Percentiles rank a stretch among this genome's conserved stretches.
Evolutionary conservation across 2,113 vertebrate species (phyloP).

Genomic region (Lasiurus borealis): DNA sequence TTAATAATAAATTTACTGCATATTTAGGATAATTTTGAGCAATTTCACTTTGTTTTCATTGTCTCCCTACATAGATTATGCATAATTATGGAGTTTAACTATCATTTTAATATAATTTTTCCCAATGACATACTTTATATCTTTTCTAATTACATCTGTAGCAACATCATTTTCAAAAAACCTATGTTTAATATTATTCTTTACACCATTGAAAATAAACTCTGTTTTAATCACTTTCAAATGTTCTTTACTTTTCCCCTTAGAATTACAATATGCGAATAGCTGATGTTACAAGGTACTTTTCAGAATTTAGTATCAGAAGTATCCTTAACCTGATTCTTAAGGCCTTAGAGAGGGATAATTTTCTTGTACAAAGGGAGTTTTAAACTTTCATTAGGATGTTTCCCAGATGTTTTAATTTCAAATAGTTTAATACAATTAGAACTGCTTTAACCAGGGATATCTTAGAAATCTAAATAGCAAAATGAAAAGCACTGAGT

Average conservation of each 20-base stretch:
- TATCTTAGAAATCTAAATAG: constrained; percentile 71
- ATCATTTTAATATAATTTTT: constrained; percentile 64
- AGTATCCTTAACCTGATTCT: constrained; percentile 67
- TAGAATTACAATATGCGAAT: constrained; percentile 55
- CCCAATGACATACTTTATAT: not conserved
- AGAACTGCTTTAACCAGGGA: constrained; percentile 72
- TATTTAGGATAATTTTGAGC: constrained; percentile 42
- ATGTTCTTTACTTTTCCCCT: constrained; percentile 7
- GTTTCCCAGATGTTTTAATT: constrained; percentile 81
- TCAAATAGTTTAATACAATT: constrained; percentile 77
- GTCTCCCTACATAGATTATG: constrained; percentile 30
- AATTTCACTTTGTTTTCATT: constrained; percentile 21
- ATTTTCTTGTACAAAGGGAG: constrained; percentile 75
- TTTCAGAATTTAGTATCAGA: constrained; percentile 75
- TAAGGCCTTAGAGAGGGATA: constrained; percentile 75
- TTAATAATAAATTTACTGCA: constrained; percentile 53
- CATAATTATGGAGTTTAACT: constrained; percentile 55
- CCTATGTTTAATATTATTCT: constrained; percentile 60
- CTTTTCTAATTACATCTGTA: constrained; percentile 55
- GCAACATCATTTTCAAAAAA: constrained; percentile 73
- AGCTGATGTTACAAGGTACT: constrained; percentile 59
- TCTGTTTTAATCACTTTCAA: constrained; percentile 69
- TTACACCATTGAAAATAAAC: constrained; percentile 58
- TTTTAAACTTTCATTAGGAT: constrained; percentile 76
- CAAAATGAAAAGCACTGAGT: constrained; percentile 71